A percentile compares a stretch with the other conserved stretches of the same genome.
Conservation (phyloP, 2,113 vertebrate species). For the Chaetodon trifascialis region DNA sequence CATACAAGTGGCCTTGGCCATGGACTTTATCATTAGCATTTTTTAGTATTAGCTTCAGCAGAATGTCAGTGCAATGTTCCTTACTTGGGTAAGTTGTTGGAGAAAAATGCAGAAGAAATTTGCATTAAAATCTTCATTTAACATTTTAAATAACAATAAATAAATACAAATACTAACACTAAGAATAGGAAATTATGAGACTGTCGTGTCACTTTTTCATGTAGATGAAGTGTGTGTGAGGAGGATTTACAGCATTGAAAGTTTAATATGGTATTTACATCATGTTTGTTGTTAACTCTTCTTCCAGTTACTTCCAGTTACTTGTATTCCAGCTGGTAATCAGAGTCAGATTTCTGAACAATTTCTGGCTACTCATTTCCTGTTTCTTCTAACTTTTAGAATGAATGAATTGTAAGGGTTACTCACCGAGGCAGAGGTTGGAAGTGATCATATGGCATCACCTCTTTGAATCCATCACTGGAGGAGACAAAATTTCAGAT, state of each 20-base stretch:
- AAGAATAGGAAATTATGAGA: background rate
- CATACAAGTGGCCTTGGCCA: background rate
- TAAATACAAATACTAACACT: background rate
- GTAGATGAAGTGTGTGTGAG: background rate
- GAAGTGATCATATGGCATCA: slow-evolving; percentile 97
- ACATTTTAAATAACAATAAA: background rate
- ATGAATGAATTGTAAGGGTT: background rate
- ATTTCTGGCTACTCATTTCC: background rate
- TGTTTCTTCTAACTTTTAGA: background rate
- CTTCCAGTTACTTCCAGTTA: background rate
- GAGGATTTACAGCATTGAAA: background rate
- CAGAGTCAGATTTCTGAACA: background rate
- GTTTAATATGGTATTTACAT: background rate
- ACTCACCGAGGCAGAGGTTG: slow-evolving; percentile 95
- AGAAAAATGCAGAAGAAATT: no score
- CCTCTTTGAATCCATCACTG: slow-evolving; percentile 97
- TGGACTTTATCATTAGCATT: background rate
- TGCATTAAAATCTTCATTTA: no score
- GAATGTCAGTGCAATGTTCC: no score
- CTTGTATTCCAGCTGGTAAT: no score
- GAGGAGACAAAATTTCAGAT: slow-evolving; percentile 58
- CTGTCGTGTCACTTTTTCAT: background rate
- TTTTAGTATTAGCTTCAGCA: background rate
- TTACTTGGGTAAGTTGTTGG: no score
- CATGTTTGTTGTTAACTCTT: background rate